phyloP scores from a whole-genome alignment of 2,888 invertebrate species.

The Erebia palarica region DNA sequence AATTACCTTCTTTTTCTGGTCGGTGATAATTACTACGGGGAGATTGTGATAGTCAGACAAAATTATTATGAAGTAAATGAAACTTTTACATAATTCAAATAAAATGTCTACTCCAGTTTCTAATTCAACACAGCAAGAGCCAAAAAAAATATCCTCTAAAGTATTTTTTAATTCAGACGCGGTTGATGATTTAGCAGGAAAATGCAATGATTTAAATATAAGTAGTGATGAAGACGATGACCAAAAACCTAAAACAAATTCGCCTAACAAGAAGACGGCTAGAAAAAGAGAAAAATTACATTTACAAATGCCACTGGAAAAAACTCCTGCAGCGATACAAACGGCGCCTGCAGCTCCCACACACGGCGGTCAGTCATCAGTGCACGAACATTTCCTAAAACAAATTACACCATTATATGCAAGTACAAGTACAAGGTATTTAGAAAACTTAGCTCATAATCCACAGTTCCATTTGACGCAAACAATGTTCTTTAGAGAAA shows the following conservation, averaged over 20 bases:
- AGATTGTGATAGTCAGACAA: too few species aligned
- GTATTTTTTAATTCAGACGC: conserved; percentile 4
- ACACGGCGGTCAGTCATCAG: conserved; percentile 41
- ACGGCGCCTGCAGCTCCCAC: conserved; percentile 42
- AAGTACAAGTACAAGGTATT: conserved; percentile 60
- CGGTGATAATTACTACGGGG: too few species aligned
- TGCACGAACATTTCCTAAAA: conserved; percentile 59
- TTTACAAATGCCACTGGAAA: conserved; percentile 49
- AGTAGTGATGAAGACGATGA: conserved; percentile 12
- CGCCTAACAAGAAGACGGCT: conserved; percentile 58
- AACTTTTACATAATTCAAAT: neutral
- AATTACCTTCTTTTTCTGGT: too few species aligned
- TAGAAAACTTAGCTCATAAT: conserved; percentile 67
- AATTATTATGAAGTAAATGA: conserved; percentile 7
- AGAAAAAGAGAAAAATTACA: conserved; percentile 61
- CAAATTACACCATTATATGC: conserved; percentile 62
- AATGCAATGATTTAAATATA: conserved; percentile 29
- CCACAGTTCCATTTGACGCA: conserved; percentile 64
- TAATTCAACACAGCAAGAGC: neutral
- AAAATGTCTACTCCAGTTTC: conserved; percentile 3
- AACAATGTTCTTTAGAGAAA: conserved; percentile 47
- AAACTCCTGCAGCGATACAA: conserved; percentile 38
- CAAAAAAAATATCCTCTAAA: neutral
- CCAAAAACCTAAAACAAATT: conserved; percentile 13
- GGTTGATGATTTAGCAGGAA: conserved; percentile 15